phyloP scores from a whole-genome alignment of 2,888 invertebrate genomes.

The Conchocele bisecta region DNA sequence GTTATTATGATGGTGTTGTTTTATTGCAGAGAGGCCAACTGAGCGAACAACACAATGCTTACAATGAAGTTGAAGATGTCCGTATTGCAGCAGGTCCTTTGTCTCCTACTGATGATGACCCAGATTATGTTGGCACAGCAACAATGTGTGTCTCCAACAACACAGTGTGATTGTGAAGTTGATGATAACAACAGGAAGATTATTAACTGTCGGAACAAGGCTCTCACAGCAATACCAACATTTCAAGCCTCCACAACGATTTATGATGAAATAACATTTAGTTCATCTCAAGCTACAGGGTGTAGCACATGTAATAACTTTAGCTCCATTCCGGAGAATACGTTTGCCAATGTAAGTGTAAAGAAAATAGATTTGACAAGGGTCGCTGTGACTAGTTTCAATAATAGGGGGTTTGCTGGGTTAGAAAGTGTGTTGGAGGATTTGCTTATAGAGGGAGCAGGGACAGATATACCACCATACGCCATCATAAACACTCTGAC shows the following conservation, averaged over 20 bases:
- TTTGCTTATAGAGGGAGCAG: constrained; percentile 87
- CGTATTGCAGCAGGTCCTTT: no score
- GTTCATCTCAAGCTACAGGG: constrained; percentile 20
- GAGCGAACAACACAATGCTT: no score
- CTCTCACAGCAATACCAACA: constrained; percentile 38
- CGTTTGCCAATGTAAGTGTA: constrained; percentile 93
- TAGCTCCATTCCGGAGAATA: constrained; percentile 75
- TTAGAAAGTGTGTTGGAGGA: constrained; percentile 91
- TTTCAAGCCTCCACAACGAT: constrained; percentile 26
- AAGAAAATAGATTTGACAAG: constrained; percentile 92
- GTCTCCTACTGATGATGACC: no score
- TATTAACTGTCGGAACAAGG: constrained; percentile 60
- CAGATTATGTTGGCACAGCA: no score
- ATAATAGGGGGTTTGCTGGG: constrained; percentile 92
- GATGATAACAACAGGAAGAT: constrained; percentile 29
- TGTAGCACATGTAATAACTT: constrained; percentile 59
- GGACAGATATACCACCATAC: constrained; percentile 33
- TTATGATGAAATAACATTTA: constrained; percentile 64
- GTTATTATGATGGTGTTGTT: no score
- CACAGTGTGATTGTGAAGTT: constrained; percentile 29
- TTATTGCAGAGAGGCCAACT: no score
- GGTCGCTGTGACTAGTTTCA: constrained; percentile 91
- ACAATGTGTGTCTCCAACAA: neutral
- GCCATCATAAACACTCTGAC: constrained; percentile 48
- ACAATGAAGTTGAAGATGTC: no score